A percentile compares a stretch with the other conserved stretches of the same genome.
Conservation (phyloP, 2,888 invertebrate genomes). For the Calameuta filiformis region DNA sequence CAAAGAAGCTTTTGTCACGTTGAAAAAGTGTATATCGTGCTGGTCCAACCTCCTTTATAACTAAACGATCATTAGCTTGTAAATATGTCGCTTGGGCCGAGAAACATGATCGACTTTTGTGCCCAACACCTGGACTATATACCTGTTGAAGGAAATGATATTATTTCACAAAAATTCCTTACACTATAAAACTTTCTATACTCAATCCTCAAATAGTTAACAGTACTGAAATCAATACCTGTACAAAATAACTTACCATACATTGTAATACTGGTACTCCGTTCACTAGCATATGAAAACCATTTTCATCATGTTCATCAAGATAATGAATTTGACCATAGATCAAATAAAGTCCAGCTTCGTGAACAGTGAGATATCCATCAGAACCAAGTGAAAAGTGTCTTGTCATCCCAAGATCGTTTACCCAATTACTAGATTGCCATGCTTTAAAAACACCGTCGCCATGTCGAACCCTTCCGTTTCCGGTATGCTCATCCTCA, state of each 20-base stretch:
- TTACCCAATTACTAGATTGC: constrained; percentile 75
- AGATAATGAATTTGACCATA: constrained; percentile 87
- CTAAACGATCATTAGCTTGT: constrained; percentile 72
- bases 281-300: constrained; percentile 76
- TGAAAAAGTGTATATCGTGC: constrained; percentile 77
- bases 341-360: constrained; percentile 79
- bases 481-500: constrained; percentile 67
- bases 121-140: constrained; percentile 51
- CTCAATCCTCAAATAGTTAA: constrained; percentile 2
- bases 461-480: constrained; percentile 74
- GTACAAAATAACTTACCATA: constrained; percentile 55
- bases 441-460: constrained; percentile 75
- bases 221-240: neutral
- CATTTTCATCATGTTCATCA: constrained; percentile 81
- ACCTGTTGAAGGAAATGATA: constrained; percentile 32
- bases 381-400: constrained; percentile 71
- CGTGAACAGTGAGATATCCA: constrained; percentile 76
- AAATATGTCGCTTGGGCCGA: constrained; percentile 52
- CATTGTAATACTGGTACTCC: constrained; percentile 78
- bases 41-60: constrained; percentile 77
- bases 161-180: neutral
- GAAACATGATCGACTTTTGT: constrained; percentile 58
- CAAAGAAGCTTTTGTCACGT: constrained; percentile 84
- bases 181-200: neutral
- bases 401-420: constrained; percentile 71